These are phyloP conservation scores for Rhipidura dahli DNA, from an alignment of 2,113 vertebrate species.

Conservation along the genomic window DNA sequence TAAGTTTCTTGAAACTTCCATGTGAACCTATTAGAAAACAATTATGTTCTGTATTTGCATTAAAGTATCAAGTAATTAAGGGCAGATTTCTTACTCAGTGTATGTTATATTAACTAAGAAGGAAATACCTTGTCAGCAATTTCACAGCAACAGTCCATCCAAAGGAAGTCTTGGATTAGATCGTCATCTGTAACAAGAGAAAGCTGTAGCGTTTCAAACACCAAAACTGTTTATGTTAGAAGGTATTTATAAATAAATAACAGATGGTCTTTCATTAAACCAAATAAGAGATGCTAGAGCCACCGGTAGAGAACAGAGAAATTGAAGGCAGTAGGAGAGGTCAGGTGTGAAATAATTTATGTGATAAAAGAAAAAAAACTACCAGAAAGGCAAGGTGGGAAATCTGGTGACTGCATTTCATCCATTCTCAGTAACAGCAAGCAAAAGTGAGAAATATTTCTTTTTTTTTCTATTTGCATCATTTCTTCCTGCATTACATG, in stretches of 20 bases:
- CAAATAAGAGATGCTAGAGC: neutral
- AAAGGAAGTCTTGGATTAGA: constrained; percentile 91
- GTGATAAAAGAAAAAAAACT: neutral
- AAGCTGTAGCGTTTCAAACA: constrained; percentile 42
- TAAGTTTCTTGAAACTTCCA: neutral
- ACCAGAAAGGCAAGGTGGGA: neutral
- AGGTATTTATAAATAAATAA: constrained; percentile 4
- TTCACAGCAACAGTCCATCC: constrained; percentile 94
- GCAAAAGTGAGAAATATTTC: neutral
- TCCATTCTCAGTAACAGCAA: neutral
- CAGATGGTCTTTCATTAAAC: neutral
- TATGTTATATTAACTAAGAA: neutral
- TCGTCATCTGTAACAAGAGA: constrained; percentile 84
- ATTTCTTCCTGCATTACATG: neutral
- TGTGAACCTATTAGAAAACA: neutral
- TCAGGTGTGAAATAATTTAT: neutral
- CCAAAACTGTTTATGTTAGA: neutral
- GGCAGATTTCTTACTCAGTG: neutral
- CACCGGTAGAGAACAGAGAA: neutral
- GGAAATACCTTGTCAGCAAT: constrained; percentile 87
- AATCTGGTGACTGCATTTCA: neutral
- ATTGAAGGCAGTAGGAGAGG: neutral
- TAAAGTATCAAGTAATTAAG: neutral
- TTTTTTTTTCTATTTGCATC: neutral
- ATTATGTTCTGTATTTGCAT: neutral